Evolutionary conservation across 2,797 vertebrate genomes (phyloP), one percentile per base, ranked within the genome.

Genomic region (Sphenopsis melanotis): DNA sequence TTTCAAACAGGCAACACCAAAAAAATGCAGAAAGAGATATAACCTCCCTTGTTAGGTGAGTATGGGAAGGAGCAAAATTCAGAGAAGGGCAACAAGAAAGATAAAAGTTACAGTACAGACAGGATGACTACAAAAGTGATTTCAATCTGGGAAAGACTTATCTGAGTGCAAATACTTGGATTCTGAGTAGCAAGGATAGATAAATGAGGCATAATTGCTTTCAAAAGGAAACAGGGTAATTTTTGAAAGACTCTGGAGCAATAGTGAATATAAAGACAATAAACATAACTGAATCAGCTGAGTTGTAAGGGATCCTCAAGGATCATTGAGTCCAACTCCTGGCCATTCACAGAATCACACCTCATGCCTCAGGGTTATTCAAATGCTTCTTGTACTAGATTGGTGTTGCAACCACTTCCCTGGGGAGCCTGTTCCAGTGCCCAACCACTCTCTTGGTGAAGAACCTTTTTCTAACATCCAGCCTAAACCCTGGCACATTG

Each of bases 321-420:
- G 10, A 55, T 41, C 23, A 39, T 23, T 5, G 7, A 34, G 26
- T 34, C 36, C 42, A 64, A 3, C 3, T 41, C 42, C 59, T 56
- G 30, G 26, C 29, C 29, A 32, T 47, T 63, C 15, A 39, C 30
- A 64, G 15, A 30, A 24, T 34, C 34, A n/a, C 29, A 63, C 8
- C 0, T 0, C 13, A 7, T 41, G 19, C 30, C 29, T 39, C 29
- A 29, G 11, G 2, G 3, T n/a, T 55, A 15, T 30, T 41, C 59
- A 56, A 47, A 41, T 22, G 4, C 9, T 39, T 37, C 41, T 29
- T 47, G 24, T 20, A 30, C 16, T 1, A 1, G 26, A 8, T 29
- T 41, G 59, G 16, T 16, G 50, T 1, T 56, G 11, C 3, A 1
- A 41, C 4, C 6, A 11, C 16, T 17, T 47, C 16, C 24, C 20